These are phyloP conservation scores for Hydractinia symbiolongicarpus DNA, from an alignment of 30 jellyfish, hydroid and myxozoan genomes.

Conservation along the genomic window DNA sequence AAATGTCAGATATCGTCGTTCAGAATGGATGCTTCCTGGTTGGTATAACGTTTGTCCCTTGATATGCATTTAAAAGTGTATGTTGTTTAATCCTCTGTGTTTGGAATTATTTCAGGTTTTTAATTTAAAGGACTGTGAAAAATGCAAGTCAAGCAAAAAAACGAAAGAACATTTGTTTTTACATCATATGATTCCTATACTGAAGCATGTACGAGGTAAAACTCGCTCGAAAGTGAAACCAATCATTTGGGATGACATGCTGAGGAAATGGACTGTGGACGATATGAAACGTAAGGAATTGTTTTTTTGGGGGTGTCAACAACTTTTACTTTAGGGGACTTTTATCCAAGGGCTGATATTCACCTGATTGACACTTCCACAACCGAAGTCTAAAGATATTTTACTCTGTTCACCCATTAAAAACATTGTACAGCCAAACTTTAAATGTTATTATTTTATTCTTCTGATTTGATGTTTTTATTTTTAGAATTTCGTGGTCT, in stretches of 20 bases:
- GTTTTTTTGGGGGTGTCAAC: neutral
- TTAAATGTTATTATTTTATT: too few relatives aligned
- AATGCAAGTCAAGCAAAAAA: constrained; percentile 46
- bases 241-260: constrained; percentile 67
- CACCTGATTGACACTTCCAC: too few relatives aligned
- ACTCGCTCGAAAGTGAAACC: constrained; percentile 32
- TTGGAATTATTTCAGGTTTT: constrained; percentile 12
- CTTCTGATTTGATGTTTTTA: neutral
- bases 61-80: neutral
- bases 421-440: too few relatives aligned
- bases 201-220: constrained; percentile 24
- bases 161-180: constrained; percentile 34
- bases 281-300: constrained; percentile 28
- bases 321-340: too few relatives aligned
- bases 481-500: constrained; percentile 28
- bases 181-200: constrained; percentile 52
- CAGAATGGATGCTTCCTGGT: neutral
- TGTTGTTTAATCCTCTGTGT: neutral
- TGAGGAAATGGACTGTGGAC: constrained; percentile 31
- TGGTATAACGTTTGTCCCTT: neutral
- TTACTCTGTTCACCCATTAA: too few relatives aligned
- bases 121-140: constrained; percentile 29
- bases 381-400: too few relatives aligned
- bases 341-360: too few relatives aligned
- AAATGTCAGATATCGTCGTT: neutral